Evolutionary conservation across 2,888 invertebrate species (phyloP).

Genomic region (Epinotia brunnichana): DNA sequence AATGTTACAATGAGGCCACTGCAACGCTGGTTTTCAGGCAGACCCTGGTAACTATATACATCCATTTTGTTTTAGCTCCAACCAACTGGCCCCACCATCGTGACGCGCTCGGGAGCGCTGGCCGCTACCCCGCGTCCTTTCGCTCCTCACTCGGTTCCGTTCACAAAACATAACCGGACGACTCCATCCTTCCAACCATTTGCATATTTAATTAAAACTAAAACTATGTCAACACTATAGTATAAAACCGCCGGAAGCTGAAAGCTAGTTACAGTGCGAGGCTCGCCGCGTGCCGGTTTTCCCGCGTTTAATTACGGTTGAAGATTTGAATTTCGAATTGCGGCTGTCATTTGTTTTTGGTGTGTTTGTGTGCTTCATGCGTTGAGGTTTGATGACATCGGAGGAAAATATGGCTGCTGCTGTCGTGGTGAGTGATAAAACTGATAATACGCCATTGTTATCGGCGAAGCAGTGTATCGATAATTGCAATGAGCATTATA

Average conservation of each 20-base stretch:
- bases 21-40: too few species aligned
- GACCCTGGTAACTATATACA: too few species aligned
- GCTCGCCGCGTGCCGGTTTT: slow-evolving; percentile 45
- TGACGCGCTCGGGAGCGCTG: slow-evolving; percentile 70
- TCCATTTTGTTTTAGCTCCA: too few species aligned
- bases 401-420: slow-evolving; percentile 68
- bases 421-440: slow-evolving; percentile 71
- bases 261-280: slow-evolving; percentile 49
- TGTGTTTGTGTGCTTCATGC: slow-evolving; percentile 45
- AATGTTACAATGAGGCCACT: too few species aligned
- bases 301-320: slow-evolving; percentile 45
- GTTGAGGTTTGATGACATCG: slow-evolving; percentile 61
- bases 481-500: too few species aligned
- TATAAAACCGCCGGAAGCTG: slow-evolving; percentile 51
- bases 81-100: slow-evolving; percentile 47
- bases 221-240: slow-evolving; percentile 42
- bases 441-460: not conserved
- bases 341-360: slow-evolving; percentile 26
- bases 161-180: slow-evolving; percentile 83
- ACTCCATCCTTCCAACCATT: slow-evolving; percentile 55
- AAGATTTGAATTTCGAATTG: slow-evolving; percentile 43
- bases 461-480: not conserved
- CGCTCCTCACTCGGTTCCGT: slow-evolving; percentile 77
- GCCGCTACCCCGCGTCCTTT: slow-evolving; percentile 62
- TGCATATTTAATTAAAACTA: slow-evolving; percentile 40